phyloP scores from a whole-genome alignment of 2,113 vertebrate genomes.

The Lipophrys pholis region DNA sequence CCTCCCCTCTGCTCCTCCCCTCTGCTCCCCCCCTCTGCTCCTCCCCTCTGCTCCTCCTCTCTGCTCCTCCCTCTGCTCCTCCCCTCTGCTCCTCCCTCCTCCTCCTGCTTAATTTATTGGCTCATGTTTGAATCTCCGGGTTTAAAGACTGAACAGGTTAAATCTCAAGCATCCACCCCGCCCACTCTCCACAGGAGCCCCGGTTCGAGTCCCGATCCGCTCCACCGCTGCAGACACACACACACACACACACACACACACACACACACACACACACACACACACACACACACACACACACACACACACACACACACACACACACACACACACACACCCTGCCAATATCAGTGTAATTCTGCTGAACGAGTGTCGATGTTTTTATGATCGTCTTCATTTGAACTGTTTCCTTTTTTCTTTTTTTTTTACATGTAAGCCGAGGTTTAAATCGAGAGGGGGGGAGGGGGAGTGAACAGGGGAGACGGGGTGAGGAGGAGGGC shows the following conservation, averaged over 20 bases:
- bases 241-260: conserved; percentile 22
- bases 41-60: too few species aligned
- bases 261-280: conserved; percentile 20
- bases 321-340: conserved; percentile 49
- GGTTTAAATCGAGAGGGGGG: background rate
- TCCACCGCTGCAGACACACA: background rate
- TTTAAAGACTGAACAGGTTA: conserved; percentile 64
- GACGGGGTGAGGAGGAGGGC: background rate
- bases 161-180: conserved; percentile 41
- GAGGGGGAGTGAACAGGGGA: background rate
- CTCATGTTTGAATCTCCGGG: conserved; percentile 65
- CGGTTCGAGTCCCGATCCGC: too few species aligned
- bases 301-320: conserved; percentile 33
- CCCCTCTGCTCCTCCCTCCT: too few species aligned
- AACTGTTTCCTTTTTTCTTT: conserved; percentile 70
- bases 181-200: too few species aligned
- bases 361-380: conserved; percentile 79
- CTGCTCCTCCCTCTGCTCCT: too few species aligned
- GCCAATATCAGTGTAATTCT: conserved; percentile 79
- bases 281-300: conserved; percentile 26
- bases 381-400: conserved; percentile 78
- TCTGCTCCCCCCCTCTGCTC: too few species aligned
- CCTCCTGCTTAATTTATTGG: conserved; percentile 73
- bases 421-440: conserved; percentile 8
- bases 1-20: too few species aligned